Evolutionary conservation across 1,140 invertebrate genomes (phyloP).

Genomic region (Amphibalanus amphitrite): DNA sequence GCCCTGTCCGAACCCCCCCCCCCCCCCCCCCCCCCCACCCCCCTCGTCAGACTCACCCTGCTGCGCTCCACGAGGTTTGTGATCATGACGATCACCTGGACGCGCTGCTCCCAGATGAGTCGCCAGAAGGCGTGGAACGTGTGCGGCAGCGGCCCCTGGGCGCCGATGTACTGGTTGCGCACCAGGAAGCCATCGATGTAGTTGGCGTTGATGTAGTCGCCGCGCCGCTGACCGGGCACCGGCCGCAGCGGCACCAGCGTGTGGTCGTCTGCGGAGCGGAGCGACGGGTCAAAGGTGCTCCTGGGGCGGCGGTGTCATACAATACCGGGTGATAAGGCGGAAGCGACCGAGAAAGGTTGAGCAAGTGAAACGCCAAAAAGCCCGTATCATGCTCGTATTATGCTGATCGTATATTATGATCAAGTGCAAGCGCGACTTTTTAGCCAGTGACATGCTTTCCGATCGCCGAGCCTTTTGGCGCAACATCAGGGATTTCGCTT

Average conservation of each 20-base stretch:
- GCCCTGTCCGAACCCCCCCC: too few species aligned
- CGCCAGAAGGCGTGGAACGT: conserved; percentile 33
- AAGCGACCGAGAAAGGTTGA: too few species aligned
- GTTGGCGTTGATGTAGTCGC: conserved; percentile 90
- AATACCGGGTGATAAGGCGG: too few species aligned
- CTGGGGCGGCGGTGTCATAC: too few species aligned
- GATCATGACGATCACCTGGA: conserved; percentile 32
- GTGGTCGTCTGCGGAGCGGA: conserved; percentile 58
- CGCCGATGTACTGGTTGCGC: conserved; percentile 76
- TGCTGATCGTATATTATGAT: too few species aligned
- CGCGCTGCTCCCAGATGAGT: conserved; percentile 33
- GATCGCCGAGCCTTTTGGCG: too few species aligned
- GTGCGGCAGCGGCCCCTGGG: conserved; percentile 68
- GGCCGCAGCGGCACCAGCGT: conserved; percentile 68
- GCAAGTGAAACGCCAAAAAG: too few species aligned
- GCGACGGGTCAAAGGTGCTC: too few species aligned
- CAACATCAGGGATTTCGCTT: too few species aligned
- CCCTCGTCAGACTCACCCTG: conserved; percentile 8
- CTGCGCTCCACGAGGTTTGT: conserved; percentile 25
- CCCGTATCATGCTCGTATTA: too few species aligned
- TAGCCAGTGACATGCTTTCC: too few species aligned
- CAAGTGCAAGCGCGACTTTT: too few species aligned
- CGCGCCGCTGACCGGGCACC: conserved; percentile 49
- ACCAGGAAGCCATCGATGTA: conserved; percentile 88
- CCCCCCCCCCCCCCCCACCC: conserved; percentile 6